phyloP scores from a whole-genome alignment of 2,888 invertebrate genomes.

The Eupithecia subumbrata region DNA sequence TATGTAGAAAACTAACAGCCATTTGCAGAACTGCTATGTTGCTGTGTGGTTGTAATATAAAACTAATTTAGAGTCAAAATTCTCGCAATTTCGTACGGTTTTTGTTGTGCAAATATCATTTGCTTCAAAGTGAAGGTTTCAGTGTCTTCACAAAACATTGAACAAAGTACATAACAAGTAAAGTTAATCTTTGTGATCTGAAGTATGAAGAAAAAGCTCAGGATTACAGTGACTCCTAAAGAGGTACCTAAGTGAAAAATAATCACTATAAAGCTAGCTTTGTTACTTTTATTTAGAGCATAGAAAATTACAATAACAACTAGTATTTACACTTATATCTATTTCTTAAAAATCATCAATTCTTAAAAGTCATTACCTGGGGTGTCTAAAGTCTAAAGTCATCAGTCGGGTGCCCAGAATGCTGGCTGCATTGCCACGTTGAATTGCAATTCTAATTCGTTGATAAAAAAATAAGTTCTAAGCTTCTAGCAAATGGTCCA shows the following conservation, averaged over 20 bases:
- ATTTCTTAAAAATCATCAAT: no score
- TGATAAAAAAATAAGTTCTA: no score
- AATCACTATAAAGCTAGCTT: background rate
- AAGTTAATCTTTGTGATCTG: background rate
- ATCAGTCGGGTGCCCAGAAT: no score
- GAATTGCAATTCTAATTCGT: no score
- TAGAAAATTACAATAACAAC: no score
- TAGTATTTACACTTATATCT: no score
- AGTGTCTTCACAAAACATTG: conserved; percentile 9
- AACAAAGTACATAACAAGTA: background rate
- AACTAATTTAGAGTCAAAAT: conserved; percentile 13
- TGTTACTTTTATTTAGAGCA: no score
- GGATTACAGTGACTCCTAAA: conserved; percentile 47
- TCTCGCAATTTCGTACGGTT: conserved; percentile 11
- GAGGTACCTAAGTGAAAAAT: conserved; percentile 37
- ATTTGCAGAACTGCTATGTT: conserved; percentile 19
- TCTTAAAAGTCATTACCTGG: no score
- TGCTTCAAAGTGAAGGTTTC: conserved; percentile 2
- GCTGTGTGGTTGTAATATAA: conserved; percentile 25
- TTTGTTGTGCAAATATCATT: conserved; percentile 15
- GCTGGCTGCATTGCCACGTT: no score
- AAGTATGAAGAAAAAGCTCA: conserved; percentile 52
- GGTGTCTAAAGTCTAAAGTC: no score
- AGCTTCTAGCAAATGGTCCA: background rate
- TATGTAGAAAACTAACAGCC: conserved; percentile 39